These are phyloP conservation scores for Pseudococcus longispinus DNA, from an alignment of 2,888 invertebrate genomes.

Conservation along the genomic window DNA sequence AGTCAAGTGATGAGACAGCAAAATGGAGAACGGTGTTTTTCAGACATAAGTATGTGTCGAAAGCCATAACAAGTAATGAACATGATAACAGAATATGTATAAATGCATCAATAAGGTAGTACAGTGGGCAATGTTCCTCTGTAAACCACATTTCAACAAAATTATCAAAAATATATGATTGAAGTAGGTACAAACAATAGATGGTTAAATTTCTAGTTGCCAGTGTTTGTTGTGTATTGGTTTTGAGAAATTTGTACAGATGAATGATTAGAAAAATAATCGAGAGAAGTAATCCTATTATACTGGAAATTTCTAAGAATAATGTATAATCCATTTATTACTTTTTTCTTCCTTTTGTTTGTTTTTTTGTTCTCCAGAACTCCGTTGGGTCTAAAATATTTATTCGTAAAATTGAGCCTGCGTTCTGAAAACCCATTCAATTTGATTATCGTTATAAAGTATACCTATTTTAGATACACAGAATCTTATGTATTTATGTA, in stretches of 20 bases:
- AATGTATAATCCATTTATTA: not conserved
- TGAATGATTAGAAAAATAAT: not conserved
- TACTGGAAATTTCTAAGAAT: not conserved
- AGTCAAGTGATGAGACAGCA: not conserved
- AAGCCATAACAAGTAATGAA: not conserved
- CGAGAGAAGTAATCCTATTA: not conserved
- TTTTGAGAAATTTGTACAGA: not conserved
- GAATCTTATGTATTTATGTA: too few relatives aligned
- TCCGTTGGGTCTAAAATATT: too few relatives aligned
- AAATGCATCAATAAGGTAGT: not conserved
- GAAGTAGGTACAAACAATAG: not conserved
- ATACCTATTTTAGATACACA: too few relatives aligned
- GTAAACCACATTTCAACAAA: too few relatives aligned
- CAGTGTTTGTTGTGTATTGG: not conserved
- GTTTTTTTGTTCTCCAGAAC: not conserved
- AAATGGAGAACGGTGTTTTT: not conserved
- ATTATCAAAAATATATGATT: not conserved
- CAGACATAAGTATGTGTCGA: not conserved
- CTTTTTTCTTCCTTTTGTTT: not conserved
- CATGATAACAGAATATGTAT: not conserved
- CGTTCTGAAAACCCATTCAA: too few relatives aligned
- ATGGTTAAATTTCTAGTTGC: not conserved
- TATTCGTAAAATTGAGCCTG: too few relatives aligned
- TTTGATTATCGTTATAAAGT: too few relatives aligned
- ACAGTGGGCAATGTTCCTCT: too few relatives aligned